Evolutionary conservation across 2,113 vertebrate species (phyloP).

Genomic region (Platysteira castanea): DNA sequence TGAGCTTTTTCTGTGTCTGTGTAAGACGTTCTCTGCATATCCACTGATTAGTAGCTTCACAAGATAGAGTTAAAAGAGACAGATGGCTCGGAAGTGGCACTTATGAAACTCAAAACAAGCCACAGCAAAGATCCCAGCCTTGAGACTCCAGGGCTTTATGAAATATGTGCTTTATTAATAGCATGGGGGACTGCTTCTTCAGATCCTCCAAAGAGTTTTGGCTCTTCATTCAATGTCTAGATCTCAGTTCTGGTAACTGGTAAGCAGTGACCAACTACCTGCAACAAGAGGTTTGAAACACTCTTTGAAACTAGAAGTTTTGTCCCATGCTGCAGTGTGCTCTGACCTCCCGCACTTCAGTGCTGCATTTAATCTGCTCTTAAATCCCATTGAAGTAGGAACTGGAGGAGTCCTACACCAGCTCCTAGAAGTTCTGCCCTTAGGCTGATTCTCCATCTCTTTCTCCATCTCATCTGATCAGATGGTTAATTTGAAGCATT

Average conservation of each 20-base stretch:
- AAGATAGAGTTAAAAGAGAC: not conserved
- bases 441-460: not conserved
- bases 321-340: accelerated
- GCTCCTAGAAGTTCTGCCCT: not conserved
- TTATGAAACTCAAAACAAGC: not conserved
- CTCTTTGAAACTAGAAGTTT: not conserved
- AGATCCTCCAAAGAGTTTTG: not conserved
- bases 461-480: not conserved
- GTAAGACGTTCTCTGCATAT: accelerated
- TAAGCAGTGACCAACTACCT: not conserved
- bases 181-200: not conserved
- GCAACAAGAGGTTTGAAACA: not conserved
- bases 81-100: not conserved
- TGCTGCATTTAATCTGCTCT: not conserved
- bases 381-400: not conserved
- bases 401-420: not conserved
- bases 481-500: not conserved
- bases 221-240: not conserved
- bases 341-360: not conserved
- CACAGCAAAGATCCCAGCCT: not conserved
- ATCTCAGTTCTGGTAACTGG: not conserved
- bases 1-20: not conserved
- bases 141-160: not conserved
- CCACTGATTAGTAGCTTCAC: not conserved
- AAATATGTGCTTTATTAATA: not conserved